Base-by-base conservation (phyloP, 2,888 invertebrate species). In the Trisateles emortualis region DNA sequence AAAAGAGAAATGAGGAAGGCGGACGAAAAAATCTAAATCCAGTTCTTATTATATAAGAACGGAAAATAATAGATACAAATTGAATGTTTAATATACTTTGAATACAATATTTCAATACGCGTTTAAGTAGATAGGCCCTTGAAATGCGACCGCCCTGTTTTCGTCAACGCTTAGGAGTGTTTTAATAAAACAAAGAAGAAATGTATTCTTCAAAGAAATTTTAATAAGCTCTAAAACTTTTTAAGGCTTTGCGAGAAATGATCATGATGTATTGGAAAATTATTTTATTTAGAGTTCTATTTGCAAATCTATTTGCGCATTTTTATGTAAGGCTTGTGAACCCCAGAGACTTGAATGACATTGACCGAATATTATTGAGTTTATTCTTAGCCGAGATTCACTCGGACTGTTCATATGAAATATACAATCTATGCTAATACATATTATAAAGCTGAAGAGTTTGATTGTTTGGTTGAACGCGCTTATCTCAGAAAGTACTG, bases 141-240 rank as follows among this genome's bases (percentile, higher is more conserved):
- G 16, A 70, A 61, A 52, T 41, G 29, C 33, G 51, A 39, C 49
- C 46, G 33, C 17, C 32, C 29, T 41, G 46, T 36, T 14, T 24
- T 52, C 58, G 55, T 49, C 51, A 32, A 46, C 70, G 58, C 52
- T 70, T 24, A 24, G 22, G 50, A 56, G 46, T 49, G 46, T 67
- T 67, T 55, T 53, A 67, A 33, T 62, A 41, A 56, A 56, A 52
- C 36, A 19, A 38, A 47, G 35, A 38, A 35, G 32, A 51, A 58
- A 52, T 55, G 30, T 66, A 47, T 55, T 46, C 11, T 6, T 13
- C 29, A 2, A 38, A 48, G 43, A 52, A 24, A 53, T 56, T 58
- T 57, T 44, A 59, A 68, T 64, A 58, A 58, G 49, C 51, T 56
- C 50, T 3, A 16, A 55, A 68, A 64, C 44, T 64, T 68, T 47